A percentile compares a stretch with the other conserved stretches of the same genome.
These are phyloP conservation scores for Solenopsis fugax DNA, from an alignment of 1,140 invertebrate genomes.

Conservation along the genomic window DNA sequence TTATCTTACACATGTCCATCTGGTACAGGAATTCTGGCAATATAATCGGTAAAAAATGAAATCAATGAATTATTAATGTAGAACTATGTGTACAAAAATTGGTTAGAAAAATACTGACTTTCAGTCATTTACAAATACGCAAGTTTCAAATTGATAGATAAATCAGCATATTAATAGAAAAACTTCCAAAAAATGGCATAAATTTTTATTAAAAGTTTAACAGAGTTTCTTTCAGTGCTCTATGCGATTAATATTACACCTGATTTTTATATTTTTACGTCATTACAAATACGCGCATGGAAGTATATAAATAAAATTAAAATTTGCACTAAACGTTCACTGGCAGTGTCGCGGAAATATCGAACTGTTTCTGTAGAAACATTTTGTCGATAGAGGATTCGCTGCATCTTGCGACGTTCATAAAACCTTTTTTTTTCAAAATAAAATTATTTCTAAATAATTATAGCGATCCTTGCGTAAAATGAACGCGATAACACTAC, in stretches of 20 bases:
- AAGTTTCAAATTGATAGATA: neutral
- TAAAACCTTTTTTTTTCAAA: neutral
- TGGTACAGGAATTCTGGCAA: neutral
- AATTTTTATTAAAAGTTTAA: conserved; percentile 83
- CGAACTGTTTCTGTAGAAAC: conserved; percentile 46
- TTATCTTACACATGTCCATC: neutral
- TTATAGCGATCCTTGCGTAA: neutral
- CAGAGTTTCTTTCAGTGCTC: conserved; percentile 72
- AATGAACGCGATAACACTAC: neutral
- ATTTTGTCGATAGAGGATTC: neutral
- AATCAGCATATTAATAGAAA: neutral
- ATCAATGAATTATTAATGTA: neutral
- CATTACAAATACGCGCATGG: conserved; percentile 56
- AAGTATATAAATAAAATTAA: conserved; percentile 77
- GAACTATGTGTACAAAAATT: conserved; percentile 13
- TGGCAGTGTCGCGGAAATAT: conserved; percentile 80
- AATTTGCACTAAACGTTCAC: conserved; percentile 78
- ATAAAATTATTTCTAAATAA: conserved; percentile 48
- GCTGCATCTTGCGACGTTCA: neutral
- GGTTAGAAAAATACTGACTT: neutral
- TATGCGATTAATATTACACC: conserved; percentile 70
- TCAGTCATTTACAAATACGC: neutral
- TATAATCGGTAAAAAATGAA: conserved; percentile 12
- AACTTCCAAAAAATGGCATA: conserved; percentile 73
- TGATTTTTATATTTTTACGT: conserved; percentile 15